Percentiles rank a stretch among this genome's conserved stretches.
Evolutionary conservation across 2,113 vertebrate genomes (phyloP).

Genomic region (Zootoca vivipara): DNA sequence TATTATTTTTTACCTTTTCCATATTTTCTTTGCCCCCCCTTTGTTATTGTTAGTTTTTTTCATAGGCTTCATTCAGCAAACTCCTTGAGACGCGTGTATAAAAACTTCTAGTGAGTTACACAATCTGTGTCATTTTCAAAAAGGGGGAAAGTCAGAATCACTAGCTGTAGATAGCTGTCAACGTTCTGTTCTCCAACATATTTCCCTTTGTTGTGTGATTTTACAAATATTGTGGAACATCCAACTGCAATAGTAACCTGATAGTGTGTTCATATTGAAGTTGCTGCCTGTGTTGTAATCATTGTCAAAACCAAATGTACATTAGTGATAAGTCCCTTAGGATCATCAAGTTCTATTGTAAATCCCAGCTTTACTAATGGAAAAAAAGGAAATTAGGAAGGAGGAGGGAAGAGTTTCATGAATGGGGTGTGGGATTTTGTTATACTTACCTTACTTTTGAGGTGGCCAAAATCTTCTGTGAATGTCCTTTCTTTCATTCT

Average conservation of each 20-base stretch:
- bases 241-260: constrained; percentile 54
- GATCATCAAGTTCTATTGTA: background rate
- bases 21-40: constrained; percentile 54
- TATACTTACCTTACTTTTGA: too few relatives aligned
- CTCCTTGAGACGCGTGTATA: constrained; percentile 89
- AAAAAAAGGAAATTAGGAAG: too few relatives aligned
- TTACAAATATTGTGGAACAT: constrained; percentile 62
- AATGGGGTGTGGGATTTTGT: too few relatives aligned
- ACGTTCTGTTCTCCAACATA: constrained; percentile 52
- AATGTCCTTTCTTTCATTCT: too few relatives aligned
- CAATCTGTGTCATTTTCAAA: constrained; percentile 53
- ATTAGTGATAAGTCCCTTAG: constrained; percentile 40
- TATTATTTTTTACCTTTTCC: constrained; percentile 50
- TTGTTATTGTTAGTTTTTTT: constrained; percentile 78
- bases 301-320: constrained; percentile 35
- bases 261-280: constrained; percentile 54
- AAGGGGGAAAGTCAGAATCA: constrained; percentile 1
- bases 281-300: constrained; percentile 40
- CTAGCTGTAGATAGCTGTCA: constrained; percentile 25
- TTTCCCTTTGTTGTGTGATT: constrained; percentile 58
- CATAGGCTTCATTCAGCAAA: constrained; percentile 84
- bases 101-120: constrained; percentile 87
- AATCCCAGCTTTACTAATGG: constrained; percentile 22
- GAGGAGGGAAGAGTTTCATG: too few relatives aligned
- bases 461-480: too few relatives aligned